Percentiles rank a stretch among this genome's conserved stretches.
These are phyloP conservation scores for Synergus umbraculus DNA, from an alignment of 2,888 invertebrate species.

Conservation along the genomic window DNA sequence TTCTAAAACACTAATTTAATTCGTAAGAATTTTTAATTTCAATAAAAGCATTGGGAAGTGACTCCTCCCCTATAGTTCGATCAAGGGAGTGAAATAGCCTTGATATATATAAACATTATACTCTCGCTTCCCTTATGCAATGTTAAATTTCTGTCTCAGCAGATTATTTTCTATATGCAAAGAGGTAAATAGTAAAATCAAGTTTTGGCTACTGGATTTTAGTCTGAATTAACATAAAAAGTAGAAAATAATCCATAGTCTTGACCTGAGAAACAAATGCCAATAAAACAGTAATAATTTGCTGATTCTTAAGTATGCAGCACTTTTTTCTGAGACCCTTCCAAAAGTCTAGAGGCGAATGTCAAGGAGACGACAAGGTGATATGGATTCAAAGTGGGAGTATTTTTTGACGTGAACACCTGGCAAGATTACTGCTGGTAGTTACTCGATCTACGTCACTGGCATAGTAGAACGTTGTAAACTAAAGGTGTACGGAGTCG, in stretches of 20 bases:
- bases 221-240: not conserved
- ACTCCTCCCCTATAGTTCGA: no score
- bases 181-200: no score
- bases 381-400: conserved; percentile 3
- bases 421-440: not conserved
- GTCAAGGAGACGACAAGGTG: not conserved
- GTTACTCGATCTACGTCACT: not conserved
- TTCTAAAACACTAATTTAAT: no score
- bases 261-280: not conserved
- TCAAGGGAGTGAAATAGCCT: no score
- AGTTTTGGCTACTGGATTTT: no score
- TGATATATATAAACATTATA: no score
- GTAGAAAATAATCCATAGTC: not conserved
- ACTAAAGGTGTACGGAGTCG: not conserved
- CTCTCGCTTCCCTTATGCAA: no score
- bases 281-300: not conserved
- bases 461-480: conserved; percentile 14
- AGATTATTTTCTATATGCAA: no score
- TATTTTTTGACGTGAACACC: not conserved
- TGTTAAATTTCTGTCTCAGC: no score
- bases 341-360: not conserved
- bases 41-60: no score
- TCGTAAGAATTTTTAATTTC: no score
- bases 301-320: not conserved
- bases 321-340: not conserved